phyloP scores from a whole-genome alignment of 2,888 invertebrate genomes.

The Auanema sp. region DNA sequence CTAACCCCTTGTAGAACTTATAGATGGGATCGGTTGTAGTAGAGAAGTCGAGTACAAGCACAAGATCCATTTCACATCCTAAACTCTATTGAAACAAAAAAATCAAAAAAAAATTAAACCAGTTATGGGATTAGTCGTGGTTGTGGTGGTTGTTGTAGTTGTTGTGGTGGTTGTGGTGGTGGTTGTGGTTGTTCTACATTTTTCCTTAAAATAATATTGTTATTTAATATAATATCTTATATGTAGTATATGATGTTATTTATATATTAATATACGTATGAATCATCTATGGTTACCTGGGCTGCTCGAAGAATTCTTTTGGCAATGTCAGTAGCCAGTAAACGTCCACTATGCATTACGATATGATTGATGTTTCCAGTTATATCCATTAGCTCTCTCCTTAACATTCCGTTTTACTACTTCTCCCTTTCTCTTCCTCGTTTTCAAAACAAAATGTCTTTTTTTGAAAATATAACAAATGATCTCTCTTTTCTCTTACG shows the following conservation, averaged over 20 bases:
- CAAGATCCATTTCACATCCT: conserved; percentile 60
- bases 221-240: conserved; percentile 4
- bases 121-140: conserved; percentile 57
- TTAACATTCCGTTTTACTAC: conserved; percentile 25
- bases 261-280: not conserved
- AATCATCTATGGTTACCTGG: conserved; percentile 15
- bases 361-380: conserved; percentile 60
- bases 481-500: too few relatives aligned
- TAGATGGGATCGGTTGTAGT: conserved; percentile 61
- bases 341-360: conserved; percentile 58
- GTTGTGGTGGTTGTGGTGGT: conserved; percentile 54
- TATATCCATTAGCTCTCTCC: conserved; percentile 57
- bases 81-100: not conserved
- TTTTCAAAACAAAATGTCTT: conserved; percentile 4
- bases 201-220: conserved; percentile 42
- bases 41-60: conserved; percentile 61
- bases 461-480: too few relatives aligned
- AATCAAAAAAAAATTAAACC: conserved; percentile 24
- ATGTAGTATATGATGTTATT: not conserved
- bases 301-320: conserved; percentile 49
- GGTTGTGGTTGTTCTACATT: conserved; percentile 54
- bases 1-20: conserved; percentile 52
- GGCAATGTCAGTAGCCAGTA: conserved; percentile 56
- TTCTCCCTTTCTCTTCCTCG: not conserved
- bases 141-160: conserved; percentile 57